Evolutionary conservation across 2,888 invertebrate species (phyloP).

Genomic region (Philereme transversata): DNA sequence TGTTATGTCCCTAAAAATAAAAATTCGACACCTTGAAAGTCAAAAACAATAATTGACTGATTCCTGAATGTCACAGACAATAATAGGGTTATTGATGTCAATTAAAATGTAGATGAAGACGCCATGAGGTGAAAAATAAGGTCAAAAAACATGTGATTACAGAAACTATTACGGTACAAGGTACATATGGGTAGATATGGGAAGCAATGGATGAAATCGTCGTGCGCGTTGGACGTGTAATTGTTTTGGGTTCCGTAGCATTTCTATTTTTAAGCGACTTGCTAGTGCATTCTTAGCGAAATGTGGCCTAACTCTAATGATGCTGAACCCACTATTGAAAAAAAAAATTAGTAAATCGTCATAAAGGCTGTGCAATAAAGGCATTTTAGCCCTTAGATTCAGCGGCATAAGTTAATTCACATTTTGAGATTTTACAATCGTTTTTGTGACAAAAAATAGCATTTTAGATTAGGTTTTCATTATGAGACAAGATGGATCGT

Average conservation of each 20-base stretch:
- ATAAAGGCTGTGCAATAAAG: no score
- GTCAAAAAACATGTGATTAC: constrained; percentile 7
- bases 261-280: not conserved
- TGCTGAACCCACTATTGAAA: no score
- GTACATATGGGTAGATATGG: not conserved
- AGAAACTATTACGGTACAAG: not conserved
- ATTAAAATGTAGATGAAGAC: constrained; percentile 3
- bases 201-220: constrained; percentile 2
- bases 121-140: constrained; percentile 14
- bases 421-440: no score
- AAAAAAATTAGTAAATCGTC: no score
- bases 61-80: not conserved
- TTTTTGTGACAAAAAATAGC: no score
- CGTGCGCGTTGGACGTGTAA: not conserved
- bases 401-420: no score
- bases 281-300: no score
- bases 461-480: no score
- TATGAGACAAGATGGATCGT: no score
- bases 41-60: not conserved
- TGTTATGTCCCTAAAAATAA: not conserved
- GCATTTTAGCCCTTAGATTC: no score
- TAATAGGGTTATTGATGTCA: constrained; percentile 13
- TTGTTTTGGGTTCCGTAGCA: not conserved
- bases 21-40: no score
- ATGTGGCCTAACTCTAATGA: no score